Evolutionary conservation across 2,888 invertebrate genomes (phyloP).

Genomic region (Thymelicus acteon): DNA sequence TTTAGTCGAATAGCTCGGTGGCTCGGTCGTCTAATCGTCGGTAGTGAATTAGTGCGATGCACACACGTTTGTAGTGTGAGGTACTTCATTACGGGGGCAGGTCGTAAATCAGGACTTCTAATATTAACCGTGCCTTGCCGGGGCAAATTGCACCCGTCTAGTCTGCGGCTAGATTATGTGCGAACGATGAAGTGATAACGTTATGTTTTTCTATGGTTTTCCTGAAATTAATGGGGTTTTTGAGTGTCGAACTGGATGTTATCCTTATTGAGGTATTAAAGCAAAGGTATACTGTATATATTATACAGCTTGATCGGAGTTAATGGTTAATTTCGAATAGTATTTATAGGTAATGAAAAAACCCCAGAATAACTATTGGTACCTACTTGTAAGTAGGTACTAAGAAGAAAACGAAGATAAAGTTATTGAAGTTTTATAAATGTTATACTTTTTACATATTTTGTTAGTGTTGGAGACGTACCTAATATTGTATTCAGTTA

Average conservation of each 20-base stretch:
- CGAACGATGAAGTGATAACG: slow-evolving; percentile 24
- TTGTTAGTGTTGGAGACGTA: too few species aligned
- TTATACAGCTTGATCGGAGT: too few species aligned
- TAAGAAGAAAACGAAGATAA: too few species aligned
- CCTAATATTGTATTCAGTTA: too few species aligned
- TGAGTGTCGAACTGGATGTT: background rate
- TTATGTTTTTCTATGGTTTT: background rate
- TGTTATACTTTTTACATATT: too few species aligned
- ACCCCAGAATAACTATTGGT: too few species aligned
- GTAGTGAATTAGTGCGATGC: slow-evolving; percentile 80
- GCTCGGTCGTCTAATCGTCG: slow-evolving; percentile 64
- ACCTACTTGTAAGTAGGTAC: too few species aligned
- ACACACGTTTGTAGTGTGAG: slow-evolving; percentile 80
- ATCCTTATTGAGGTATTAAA: too few species aligned
- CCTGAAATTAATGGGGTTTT: background rate
- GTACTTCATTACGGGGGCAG: slow-evolving; percentile 83
- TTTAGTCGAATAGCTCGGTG: slow-evolving; percentile 32
- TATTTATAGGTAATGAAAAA: too few species aligned
- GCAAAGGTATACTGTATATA: too few species aligned
- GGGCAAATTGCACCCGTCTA: slow-evolving; percentile 54
- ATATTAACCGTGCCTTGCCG: slow-evolving; percentile 85
- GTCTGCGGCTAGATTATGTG: slow-evolving; percentile 22
- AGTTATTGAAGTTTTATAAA: too few species aligned
- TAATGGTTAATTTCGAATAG: too few species aligned
- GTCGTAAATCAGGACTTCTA: slow-evolving; percentile 84